These are phyloP conservation scores for Halichoerus grypus DNA, from an alignment of 2,113 vertebrate species.

Conservation along the genomic window DNA sequence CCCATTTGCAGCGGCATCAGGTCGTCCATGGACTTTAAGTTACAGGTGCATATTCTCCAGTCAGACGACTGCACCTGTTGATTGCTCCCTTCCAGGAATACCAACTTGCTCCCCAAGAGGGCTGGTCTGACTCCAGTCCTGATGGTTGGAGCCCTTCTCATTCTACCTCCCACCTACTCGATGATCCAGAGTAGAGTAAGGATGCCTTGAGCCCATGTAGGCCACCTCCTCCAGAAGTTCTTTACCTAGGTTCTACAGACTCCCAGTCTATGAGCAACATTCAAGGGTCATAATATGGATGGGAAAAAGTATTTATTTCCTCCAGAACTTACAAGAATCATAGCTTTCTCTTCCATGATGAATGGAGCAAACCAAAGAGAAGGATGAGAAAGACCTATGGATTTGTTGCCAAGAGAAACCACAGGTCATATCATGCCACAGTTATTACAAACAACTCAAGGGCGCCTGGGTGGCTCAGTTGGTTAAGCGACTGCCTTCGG, in stretches of 20 bases:
- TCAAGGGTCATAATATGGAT: not conserved
- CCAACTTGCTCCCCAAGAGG: not conserved
- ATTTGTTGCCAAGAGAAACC: not conserved
- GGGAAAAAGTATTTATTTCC: not conserved
- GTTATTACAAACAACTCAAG: not conserved
- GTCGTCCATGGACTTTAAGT: not conserved
- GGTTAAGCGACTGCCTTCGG: too few species aligned
- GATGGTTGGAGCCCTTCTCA: not conserved
- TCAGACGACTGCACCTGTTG: not conserved
- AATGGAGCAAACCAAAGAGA: not conserved
- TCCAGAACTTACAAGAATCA: not conserved
- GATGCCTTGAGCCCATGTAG: not conserved
- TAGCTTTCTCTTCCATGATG: not conserved
- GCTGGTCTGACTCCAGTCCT: not conserved
- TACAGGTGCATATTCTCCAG: not conserved
- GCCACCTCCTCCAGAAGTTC: not conserved
- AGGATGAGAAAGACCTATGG: not conserved
- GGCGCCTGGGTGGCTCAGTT: too few species aligned
- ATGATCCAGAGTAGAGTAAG: not conserved
- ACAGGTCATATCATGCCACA: not conserved
- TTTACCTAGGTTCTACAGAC: not conserved
- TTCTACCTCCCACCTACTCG: not conserved
- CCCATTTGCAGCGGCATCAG: not conserved
- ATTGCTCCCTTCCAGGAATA: not conserved
- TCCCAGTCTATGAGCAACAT: not conserved